Percentiles rank a stretch among this genome's conserved stretches.
phyloP scores from a whole-genome alignment of 2,888 invertebrate species.

The Idaea dimidiata region DNA sequence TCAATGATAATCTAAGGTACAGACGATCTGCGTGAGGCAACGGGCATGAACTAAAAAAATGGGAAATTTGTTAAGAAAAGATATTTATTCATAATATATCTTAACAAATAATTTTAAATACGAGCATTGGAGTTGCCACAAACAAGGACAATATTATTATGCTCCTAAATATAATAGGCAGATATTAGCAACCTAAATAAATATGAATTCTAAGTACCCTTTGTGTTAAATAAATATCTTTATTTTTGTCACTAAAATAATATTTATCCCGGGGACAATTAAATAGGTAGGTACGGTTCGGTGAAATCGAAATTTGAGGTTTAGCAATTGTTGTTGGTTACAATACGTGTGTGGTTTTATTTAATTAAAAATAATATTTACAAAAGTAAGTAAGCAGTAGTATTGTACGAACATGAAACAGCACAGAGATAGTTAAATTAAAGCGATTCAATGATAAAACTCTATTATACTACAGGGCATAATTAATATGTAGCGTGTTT shows the following conservation, averaged over 20 bases:
- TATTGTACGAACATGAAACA: not conserved
- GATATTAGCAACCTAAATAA: not conserved
- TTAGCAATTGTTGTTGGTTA: not conserved
- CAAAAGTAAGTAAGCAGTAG: not conserved
- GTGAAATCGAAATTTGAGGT: not conserved
- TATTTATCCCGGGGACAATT: not conserved
- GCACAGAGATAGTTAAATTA: not conserved
- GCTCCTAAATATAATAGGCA: no score
- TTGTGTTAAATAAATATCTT: not conserved
- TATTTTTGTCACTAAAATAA: not conserved
- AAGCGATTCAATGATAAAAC: not conserved
- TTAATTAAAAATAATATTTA: not conserved
- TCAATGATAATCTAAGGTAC: no score
- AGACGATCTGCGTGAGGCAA: no score
- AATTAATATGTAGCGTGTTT: no score
- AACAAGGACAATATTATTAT: no score
- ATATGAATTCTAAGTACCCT: not conserved
- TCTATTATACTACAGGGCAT: no score
- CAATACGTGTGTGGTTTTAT: not conserved
- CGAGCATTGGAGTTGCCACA: no score
- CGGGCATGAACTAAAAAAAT: no score
- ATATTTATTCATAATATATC: no score
- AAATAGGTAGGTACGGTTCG: not conserved
- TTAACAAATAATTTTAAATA: no score
- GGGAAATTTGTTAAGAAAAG: no score